Evolutionary conservation across 2,113 vertebrate species (phyloP).

Genomic region (Sylvietta virens): DNA sequence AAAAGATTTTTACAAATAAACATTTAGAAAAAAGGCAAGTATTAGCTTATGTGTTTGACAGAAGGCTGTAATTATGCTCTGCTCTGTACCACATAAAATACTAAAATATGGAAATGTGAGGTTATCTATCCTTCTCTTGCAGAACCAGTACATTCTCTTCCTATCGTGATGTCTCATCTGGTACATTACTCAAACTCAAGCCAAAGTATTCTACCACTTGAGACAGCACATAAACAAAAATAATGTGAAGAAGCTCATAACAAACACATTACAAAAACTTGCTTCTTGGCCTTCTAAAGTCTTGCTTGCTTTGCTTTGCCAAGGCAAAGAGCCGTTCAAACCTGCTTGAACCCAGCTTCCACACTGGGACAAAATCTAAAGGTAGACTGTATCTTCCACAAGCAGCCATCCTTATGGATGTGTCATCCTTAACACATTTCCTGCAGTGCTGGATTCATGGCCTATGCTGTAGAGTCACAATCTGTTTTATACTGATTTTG

Average conservation of each 20-base stretch:
- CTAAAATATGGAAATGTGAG: background rate
- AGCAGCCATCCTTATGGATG: too few species aligned
- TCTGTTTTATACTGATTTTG: background rate
- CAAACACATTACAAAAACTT: background rate
- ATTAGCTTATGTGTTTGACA: conserved; percentile 12
- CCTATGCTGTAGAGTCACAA: background rate
- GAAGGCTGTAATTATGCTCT: conserved; percentile 11
- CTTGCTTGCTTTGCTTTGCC: background rate
- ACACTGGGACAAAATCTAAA: background rate
- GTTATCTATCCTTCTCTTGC: background rate
- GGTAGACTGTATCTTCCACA: background rate
- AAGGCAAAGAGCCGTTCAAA: background rate
- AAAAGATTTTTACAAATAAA: conserved; percentile 37
- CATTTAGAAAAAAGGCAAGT: background rate
- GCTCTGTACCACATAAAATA: background rate
- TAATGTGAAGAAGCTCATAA: background rate
- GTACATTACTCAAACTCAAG: background rate
- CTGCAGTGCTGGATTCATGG: background rate
- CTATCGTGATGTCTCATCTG: conserved; percentile 9
- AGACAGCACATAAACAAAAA: background rate
- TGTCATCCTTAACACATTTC: background rate
- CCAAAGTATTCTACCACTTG: background rate
- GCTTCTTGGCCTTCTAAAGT: background rate
- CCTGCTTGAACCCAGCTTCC: background rate
- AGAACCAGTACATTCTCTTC: conserved; percentile 35